phyloP scores from a whole-genome alignment of 1,140 invertebrate species.

The Caerostris darwini region DNA sequence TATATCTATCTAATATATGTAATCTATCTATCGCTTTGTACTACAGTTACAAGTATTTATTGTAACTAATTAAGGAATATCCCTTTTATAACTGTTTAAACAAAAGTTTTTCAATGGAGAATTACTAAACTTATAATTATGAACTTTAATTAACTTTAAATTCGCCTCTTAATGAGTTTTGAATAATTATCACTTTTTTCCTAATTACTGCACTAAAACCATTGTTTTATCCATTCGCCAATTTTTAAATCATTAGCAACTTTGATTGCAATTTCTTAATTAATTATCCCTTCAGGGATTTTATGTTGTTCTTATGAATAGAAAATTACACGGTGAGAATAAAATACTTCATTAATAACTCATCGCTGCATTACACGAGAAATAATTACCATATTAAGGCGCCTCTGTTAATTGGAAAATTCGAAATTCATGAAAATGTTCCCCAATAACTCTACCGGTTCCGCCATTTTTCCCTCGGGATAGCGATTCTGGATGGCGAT shows the following conservation, averaged over 20 bases:
- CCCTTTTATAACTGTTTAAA: neutral
- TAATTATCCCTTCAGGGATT: neutral
- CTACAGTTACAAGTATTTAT: no score
- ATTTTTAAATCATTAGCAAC: neutral
- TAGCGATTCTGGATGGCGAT: neutral
- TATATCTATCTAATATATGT: no score
- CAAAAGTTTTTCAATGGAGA: neutral
- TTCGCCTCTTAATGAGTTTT: neutral
- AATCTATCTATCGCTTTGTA: no score
- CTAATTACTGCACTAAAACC: neutral
- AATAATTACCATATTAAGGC: slow-evolving; percentile 57
- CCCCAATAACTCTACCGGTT: neutral
- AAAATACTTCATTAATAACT: slow-evolving; percentile 40
- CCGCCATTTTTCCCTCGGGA: neutral
- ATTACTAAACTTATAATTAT: neutral
- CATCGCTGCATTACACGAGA: neutral
- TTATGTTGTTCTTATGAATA: slow-evolving; percentile 7
- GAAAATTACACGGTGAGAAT: neutral
- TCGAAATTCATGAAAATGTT: slow-evolving; percentile 56
- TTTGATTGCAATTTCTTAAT: slow-evolving; percentile 1
- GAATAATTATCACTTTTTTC: slow-evolving; percentile 18
- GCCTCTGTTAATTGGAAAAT: slow-evolving; percentile 48
- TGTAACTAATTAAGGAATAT: no score
- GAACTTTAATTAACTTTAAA: neutral
- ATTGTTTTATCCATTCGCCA: neutral